Base-by-base conservation (phyloP, 2,113 vertebrate genomes). In the Camarhynchus parvulus region DNA sequence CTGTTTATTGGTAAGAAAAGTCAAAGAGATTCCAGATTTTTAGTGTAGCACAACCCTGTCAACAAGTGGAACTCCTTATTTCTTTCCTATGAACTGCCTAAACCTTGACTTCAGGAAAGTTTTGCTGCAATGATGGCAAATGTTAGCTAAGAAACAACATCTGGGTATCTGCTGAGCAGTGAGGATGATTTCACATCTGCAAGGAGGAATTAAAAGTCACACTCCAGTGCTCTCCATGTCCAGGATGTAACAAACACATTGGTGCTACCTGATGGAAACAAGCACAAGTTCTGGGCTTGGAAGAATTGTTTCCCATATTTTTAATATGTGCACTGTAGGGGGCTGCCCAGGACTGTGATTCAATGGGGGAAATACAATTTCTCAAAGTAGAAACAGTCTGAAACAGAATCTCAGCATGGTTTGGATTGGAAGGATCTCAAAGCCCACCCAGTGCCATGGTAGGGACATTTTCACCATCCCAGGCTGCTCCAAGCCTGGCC, bases 191-290 rank as follows among this genome's bases (percentile, higher is more conserved):
- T 56, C 41, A 47, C 7, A 9, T 11, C 53, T 44, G 31, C 41
- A 28, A 61, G 50, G 30, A 77, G 68, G 64, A 69, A 69, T 33
- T 49, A 13, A 62, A 37, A 63, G n/a, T 46, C 59, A 39, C 44
- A 72, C 4, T 47, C 8, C 30, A 18, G 11, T 28, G 37, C 15
- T 31, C 27, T 56, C 31, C 56, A 37, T 1, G 9, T 16, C 67
- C 62, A 3, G 2, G 44, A 58, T 59, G 20, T 24, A 39, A n/a
- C 41, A 22, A 0, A 18, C 0, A 4, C 17, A 10, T 5, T 20
- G 24, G 17, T 15, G 27, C 58, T 75, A 12, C 7, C 41, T 44
- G 68, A 15, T 2, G 7, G 74, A 68, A 69, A 6, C 35, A n/a
- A 83, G 27, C 21, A 7, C 42, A n/a, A 79, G 33, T 25, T 66